phyloP scores from a whole-genome alignment of 2,888 invertebrate genomes.

The Sericinus montela region DNA sequence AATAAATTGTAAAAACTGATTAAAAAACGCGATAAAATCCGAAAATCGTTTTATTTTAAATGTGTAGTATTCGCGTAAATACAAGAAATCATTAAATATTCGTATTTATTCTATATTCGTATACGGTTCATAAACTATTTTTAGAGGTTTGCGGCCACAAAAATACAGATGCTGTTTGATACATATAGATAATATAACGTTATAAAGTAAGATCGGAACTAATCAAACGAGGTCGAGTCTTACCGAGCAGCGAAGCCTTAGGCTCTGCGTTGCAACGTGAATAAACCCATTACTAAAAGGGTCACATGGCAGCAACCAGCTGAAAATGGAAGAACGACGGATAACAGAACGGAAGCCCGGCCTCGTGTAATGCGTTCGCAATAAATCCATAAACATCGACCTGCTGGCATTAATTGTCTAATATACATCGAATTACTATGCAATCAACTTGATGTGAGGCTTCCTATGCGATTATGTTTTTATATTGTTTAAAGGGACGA shows the following conservation, averaged over 20 bases:
- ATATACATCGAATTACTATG: neutral
- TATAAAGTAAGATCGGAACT: too few relatives aligned
- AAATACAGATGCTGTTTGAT: too few relatives aligned
- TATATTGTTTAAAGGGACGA: too few relatives aligned
- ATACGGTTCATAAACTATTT: too few relatives aligned
- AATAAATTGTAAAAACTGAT: too few relatives aligned
- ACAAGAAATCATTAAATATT: too few relatives aligned
- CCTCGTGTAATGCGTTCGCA: neutral
- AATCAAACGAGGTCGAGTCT: conserved; percentile 5
- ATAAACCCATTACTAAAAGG: conserved; percentile 14
- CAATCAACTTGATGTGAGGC: neutral
- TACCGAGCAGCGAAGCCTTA: conserved; percentile 10
- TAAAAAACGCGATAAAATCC: too few relatives aligned
- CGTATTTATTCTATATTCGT: too few relatives aligned
- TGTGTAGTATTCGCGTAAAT: too few relatives aligned
- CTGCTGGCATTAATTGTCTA: neutral
- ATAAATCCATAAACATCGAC: neutral
- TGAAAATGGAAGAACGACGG: conserved; percentile 6
- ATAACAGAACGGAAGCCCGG: conserved; percentile 11
- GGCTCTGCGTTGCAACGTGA: neutral
- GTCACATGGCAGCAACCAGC: conserved; percentile 1
- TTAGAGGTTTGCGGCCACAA: too few relatives aligned
- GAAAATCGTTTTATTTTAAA: too few relatives aligned
- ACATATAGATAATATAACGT: too few relatives aligned
- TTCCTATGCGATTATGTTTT: neutral